Percentiles rank a stretch among this genome's conserved stretches.
Evolutionary conservation across 2,113 vertebrate genomes (phyloP).

Genomic region (Probosciger aterrimus): DNA sequence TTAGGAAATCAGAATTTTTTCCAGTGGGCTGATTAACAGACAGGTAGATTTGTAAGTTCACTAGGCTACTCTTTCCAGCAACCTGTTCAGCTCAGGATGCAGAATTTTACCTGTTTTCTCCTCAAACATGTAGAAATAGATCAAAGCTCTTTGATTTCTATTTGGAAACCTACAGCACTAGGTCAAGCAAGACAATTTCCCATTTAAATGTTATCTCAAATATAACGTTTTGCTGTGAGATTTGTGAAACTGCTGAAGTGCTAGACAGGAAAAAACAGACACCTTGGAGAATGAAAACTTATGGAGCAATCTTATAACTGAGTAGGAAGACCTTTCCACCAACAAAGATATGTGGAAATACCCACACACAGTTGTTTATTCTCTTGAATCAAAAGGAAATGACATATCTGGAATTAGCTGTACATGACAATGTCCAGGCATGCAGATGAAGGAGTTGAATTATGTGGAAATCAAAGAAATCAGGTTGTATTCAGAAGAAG

Average conservation of each 20-base stretch:
- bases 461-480: background rate
- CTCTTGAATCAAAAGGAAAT: background rate
- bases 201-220: background rate
- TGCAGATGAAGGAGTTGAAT: background rate
- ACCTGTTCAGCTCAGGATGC: background rate
- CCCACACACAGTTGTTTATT: background rate
- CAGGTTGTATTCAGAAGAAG: background rate
- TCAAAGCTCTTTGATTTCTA: background rate
- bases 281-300: background rate
- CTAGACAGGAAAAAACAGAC: background rate
- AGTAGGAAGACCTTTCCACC: background rate
- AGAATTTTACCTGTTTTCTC: background rate
- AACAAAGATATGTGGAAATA: background rate
- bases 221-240: background rate
- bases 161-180: background rate
- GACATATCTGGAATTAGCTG: background rate
- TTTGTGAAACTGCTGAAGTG: background rate
- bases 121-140: background rate
- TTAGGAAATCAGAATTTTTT: background rate
- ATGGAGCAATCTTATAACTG: background rate
- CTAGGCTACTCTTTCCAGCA: background rate
- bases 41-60: background rate
- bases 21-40: background rate
- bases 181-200: background rate
- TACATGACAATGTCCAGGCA: background rate